Evolutionary conservation across 2,113 vertebrate genomes (phyloP).

Genomic region (Castor canadensis): DNA sequence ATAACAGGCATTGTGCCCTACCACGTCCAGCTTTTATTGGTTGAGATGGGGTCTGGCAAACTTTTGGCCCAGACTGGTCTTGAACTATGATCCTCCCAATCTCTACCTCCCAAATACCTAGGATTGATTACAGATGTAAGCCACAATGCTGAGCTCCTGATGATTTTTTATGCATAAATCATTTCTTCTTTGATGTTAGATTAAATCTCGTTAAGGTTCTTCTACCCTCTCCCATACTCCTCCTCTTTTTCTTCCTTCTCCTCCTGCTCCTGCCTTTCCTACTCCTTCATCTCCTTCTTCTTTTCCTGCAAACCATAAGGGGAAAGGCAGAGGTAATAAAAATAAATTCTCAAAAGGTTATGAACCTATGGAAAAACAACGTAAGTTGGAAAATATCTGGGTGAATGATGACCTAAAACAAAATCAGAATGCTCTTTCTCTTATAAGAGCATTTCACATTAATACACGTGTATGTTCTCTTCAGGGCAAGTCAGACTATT

Average conservation of each 20-base stretch:
- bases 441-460: conserved; percentile 50
- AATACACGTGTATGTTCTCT: conserved; percentile 36
- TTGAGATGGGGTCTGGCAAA: no score
- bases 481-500: conserved; percentile 25
- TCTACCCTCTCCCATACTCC: not conserved
- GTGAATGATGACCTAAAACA: conserved; percentile 34
- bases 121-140: no score
- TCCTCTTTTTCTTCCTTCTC: not conserved
- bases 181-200: conserved; percentile 44
- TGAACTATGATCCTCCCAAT: no score
- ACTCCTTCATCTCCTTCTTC: not conserved
- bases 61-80: no score
- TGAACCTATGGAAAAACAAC: conserved; percentile 53
- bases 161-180: not conserved
- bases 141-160: no score
- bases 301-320: conserved; percentile 32
- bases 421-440: conserved; percentile 43
- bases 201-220: conserved; percentile 37
- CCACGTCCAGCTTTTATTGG: no score
- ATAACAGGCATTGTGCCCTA: no score
- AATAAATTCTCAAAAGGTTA: conserved; percentile 27
- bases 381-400: conserved; percentile 43
- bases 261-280: not conserved
- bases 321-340: not conserved
- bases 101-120: no score